phyloP scores from a whole-genome alignment of 2,797 vertebrate species.

The Emydoidea blandingii region DNA sequence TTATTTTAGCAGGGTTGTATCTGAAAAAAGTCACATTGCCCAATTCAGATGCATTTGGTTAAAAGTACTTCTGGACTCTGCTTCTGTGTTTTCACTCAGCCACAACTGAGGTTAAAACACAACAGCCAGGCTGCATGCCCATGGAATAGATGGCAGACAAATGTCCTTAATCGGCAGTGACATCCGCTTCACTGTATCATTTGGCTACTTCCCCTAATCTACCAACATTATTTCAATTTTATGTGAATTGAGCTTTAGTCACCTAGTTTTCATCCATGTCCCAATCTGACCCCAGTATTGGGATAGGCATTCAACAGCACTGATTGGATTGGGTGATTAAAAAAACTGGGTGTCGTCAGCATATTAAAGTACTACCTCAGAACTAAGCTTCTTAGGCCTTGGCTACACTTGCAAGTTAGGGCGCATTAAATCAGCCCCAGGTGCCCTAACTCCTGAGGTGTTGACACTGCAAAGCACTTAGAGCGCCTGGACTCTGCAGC shows the following conservation, averaged over 20 bases:
- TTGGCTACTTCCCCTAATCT: background rate
- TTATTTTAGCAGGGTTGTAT: background rate
- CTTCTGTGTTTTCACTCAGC: background rate
- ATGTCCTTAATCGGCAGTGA: background rate
- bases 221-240: background rate
- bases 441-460: no score
- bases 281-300: background rate
- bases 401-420: no score
- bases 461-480: no score
- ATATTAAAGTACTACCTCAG: background rate
- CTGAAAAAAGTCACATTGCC: background rate
- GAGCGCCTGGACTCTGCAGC: no score
- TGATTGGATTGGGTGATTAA: background rate
- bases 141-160: background rate
- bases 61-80: background rate
- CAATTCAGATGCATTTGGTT: background rate
- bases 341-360: background rate
- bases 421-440: no score
- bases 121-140: background rate
- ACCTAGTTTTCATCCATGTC: background rate
- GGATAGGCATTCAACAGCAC: background rate
- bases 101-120: background rate
- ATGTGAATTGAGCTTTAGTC: background rate
- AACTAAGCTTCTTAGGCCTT: no score
- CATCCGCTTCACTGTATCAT: background rate